Percentiles rank a stretch among this genome's conserved stretches.
These are phyloP conservation scores for Empidonax traillii DNA, from an alignment of 2,113 vertebrate genomes.

Conservation along the genomic window DNA sequence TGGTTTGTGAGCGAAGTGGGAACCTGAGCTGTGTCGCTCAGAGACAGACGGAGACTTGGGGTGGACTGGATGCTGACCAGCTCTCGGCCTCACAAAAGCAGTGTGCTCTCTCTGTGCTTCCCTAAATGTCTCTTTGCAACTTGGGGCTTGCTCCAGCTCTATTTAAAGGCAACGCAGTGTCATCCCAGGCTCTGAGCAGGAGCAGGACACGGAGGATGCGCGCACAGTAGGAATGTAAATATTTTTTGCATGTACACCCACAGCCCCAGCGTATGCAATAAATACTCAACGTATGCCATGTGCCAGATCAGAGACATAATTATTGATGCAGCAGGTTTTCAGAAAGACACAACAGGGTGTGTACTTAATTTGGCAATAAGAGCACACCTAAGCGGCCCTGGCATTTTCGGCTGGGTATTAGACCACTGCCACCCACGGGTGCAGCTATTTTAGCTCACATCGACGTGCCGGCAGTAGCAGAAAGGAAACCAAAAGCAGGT, in stretches of 20 bases:
- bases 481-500: not conserved
- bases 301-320: conserved; percentile 22
- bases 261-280: not conserved
- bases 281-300: not conserved
- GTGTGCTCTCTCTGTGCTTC: not conserved
- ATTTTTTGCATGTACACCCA: conserved; percentile 4
- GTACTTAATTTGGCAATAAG: conserved; percentile 33
- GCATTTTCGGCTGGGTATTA: not conserved
- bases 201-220: not conserved
- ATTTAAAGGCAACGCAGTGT: not conserved
- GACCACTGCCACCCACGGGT: conserved; percentile 7
- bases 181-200: not conserved
- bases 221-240: not conserved
- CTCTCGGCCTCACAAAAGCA: not conserved
- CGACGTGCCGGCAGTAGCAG: not conserved
- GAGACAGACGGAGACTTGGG: not conserved
- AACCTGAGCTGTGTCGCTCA: not conserved
- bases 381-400: conserved; percentile 28
- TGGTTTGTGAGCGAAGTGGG: not conserved
- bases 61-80: not conserved
- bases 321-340: conserved; percentile 52
- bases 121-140: not conserved
- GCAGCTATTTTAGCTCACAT: not conserved
- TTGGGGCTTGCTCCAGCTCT: not conserved
- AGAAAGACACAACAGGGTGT: conserved; percentile 52